Base-by-base conservation (phyloP, 2,888 invertebrate species). In the Trisateles emortualis region DNA sequence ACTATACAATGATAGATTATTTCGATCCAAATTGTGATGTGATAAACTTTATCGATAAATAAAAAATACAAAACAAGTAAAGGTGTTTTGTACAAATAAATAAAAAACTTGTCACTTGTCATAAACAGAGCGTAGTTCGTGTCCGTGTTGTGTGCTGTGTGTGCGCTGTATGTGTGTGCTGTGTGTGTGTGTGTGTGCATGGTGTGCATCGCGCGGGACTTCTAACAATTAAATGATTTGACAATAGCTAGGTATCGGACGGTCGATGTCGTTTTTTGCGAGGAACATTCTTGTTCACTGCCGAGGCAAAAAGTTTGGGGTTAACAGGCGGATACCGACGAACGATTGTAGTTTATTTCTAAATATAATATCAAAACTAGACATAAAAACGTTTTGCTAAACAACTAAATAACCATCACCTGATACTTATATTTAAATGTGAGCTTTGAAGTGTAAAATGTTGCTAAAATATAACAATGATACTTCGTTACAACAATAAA, bases 321-420 rank as follows among this genome's bases (percentile, higher is more conserved):
- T 54, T 56, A 68, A 57, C 48, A 62, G 52, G 64, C 66, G 58
- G 61, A 59, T 66, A 62, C 49, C 51, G 47, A 56, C 43, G 33
- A 51, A 19, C 47, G 50, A 60, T 64, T 57, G 55, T 68, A 48
- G 40, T 55, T 55, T 48, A 55, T 45, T 53, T 59, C 33, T 39
- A 35, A 36, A 69, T 56, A 70, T 62, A 58, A 55, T 35, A 45
- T 54, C 51, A 42, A 33, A 19, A 45, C 44, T 16, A 35, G 19
- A 42, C 38, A 26, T 11, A 38, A 52, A 53, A 39, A 50, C 13
- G 14, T 16, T 5, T 19, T 16, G 41, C 11, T 5, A 38, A 52
- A 14, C 26, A 29, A 44, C 11, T 13, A 45, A 49, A 40, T 30
- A 51, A 24, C 29, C 16, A 33, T 14, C 33, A 33, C 13, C 19